Conservation (phyloP, 2,797 vertebrate genomes). For the Tympanoctomys barrerae region DNA sequence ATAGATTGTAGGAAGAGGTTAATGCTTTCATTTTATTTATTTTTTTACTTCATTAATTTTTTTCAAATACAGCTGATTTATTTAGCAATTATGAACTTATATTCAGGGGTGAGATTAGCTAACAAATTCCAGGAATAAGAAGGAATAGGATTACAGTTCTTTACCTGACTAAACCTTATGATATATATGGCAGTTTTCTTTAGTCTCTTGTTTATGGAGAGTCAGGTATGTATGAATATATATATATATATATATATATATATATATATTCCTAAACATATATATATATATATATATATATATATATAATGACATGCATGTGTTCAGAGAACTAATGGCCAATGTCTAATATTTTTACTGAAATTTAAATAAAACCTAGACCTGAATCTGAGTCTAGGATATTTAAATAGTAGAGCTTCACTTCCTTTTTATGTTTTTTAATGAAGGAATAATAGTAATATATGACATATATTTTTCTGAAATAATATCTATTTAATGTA, state of each 20-base stretch:
- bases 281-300: no score
- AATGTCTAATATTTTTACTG: neutral
- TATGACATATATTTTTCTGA: neutral
- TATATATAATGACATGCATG: no score
- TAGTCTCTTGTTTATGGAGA: neutral
- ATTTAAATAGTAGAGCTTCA: neutral
- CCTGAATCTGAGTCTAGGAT: neutral
- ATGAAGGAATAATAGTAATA: neutral
- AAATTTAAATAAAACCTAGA: neutral
- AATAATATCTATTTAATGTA: constrained; percentile 5
- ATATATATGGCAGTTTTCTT: neutral
- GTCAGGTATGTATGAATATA: neutral
- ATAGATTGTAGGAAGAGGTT: neutral
- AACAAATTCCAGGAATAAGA: neutral
- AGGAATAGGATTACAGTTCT: neutral
- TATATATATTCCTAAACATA: no score
- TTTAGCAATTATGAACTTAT: constrained; percentile 29
- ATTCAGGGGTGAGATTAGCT: neutral
- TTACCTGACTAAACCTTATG: neutral
- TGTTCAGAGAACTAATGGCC: neutral
- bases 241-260: neutral
- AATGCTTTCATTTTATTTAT: neutral
- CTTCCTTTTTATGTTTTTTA: constrained; percentile 24
- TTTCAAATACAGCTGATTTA: neutral
- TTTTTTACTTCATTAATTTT: neutral